Evolutionary conservation across 2,797 vertebrate genomes (phyloP).

Genomic region (Centroberyx gerrardi): DNA sequence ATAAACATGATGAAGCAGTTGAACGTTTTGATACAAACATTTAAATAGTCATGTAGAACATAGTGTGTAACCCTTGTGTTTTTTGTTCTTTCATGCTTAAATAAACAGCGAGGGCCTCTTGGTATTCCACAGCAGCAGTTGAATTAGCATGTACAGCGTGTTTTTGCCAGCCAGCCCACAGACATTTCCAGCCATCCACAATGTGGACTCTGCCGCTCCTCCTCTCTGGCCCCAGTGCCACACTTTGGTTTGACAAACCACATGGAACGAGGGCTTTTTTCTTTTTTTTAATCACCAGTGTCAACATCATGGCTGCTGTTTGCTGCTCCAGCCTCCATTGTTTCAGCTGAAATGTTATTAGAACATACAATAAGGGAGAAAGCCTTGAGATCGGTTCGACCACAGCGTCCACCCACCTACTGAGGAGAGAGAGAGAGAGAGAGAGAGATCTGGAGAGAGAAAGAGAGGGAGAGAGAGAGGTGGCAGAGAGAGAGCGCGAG

Average conservation of each 20-base stretch:
- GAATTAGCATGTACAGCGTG: slow-evolving; percentile 31
- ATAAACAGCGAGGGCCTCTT: background rate
- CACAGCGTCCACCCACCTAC: background rate
- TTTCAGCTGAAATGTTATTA: background rate
- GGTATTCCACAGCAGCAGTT: background rate
- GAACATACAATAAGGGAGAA: background rate
- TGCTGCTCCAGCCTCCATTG: background rate
- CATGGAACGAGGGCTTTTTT: slow-evolving; percentile 11
- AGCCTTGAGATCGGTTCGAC: background rate
- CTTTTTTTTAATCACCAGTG: slow-evolving; percentile 11
- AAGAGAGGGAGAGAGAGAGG: background rate
- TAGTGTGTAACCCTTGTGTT: background rate
- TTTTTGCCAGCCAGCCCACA: slow-evolving; percentile 27
- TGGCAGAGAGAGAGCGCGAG: background rate
- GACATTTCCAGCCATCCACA: slow-evolving; percentile 41
- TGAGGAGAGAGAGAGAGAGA: background rate
- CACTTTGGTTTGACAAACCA: slow-evolving; percentile 32
- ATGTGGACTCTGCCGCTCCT: slow-evolving; percentile 29
- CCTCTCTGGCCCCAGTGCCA: slow-evolving; percentile 13
- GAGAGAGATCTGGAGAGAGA: background rate
- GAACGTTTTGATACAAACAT: too few species aligned
- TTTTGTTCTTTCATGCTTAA: background rate
- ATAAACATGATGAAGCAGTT: background rate
- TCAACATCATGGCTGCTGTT: slow-evolving; percentile 12
- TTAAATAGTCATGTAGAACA: background rate